Conservation (phyloP, 2,888 invertebrate species). For the Barypeithes pellucidus region DNA sequence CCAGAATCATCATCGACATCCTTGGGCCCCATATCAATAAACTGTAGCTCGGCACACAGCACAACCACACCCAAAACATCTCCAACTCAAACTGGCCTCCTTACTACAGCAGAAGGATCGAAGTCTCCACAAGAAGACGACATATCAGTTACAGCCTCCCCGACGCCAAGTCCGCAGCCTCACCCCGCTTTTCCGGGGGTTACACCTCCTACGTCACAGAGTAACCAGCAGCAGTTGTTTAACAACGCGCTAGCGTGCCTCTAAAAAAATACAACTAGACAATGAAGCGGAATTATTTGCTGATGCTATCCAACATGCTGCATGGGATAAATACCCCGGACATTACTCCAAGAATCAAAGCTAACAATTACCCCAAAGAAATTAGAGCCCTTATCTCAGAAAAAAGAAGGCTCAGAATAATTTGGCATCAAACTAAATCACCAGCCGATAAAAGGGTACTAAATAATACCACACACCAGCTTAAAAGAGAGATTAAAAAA, state of each 20-base stretch:
- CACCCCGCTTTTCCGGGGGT: conserved; percentile 66
- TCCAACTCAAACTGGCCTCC: conserved; percentile 69
- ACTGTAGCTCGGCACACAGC: conserved; percentile 77
- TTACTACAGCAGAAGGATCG: conserved; percentile 72
- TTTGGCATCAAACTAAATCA: no score
- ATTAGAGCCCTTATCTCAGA: no score
- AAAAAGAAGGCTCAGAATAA: no score
- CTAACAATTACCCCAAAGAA: no score
- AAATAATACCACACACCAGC: no score
- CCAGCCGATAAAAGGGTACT: no score
- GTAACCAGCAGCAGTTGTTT: conserved; percentile 70
- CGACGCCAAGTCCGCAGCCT: conserved; percentile 74
- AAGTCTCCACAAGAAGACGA: conserved; percentile 67
- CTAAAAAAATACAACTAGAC: no score
- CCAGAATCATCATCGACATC: conserved; percentile 68
- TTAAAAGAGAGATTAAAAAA: no score
- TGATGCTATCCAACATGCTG: no score
- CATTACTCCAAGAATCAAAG: no score
- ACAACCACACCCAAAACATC: conserved; percentile 82
- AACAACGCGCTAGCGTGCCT: conserved; percentile 77
- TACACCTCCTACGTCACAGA: conserved; percentile 64
- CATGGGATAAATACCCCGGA: no score
- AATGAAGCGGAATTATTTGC: no score
- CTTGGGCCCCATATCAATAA: conserved; percentile 70
- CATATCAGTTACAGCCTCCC: conserved; percentile 79